Base-by-base conservation (phyloP, 1,140 invertebrate genomes). In the Bombus affinis region DNA sequence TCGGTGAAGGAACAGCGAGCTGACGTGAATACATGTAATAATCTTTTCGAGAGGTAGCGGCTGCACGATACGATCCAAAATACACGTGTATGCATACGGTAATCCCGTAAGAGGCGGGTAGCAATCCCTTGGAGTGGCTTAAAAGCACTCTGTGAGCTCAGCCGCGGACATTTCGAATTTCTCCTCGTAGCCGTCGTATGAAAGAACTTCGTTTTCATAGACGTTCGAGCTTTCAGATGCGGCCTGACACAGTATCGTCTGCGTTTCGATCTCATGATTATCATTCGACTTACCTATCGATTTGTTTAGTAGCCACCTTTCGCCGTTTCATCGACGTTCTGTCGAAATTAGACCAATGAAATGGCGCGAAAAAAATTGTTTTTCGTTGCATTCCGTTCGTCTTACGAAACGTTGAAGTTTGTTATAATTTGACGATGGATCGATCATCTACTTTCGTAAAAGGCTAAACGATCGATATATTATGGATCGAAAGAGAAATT, bases 31-130 rank as follows among this genome's bases (percentile, higher is more conserved):
- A 62, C 68, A 77, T n/a, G 47, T 83, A 86, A 83, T 77, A 77
- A 82, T 83, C 72, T 76, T 76, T 86, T 86, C 47, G 53, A 77
- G 65, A 32, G 81, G 71, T 25, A 53, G 12, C 25, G 35, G 80
- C 22, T 32, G 28, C 47, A 32, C 39, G 25, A 44, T 62, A 73
- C 44, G 79, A 74, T 57, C 42, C 25, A 39, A 79, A 89, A 70
- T 89, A 81, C 42, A 73, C 35, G 39, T 73, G 28, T 77, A 53
- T 68, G n/a, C 42, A 66, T 65, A 66, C 66, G n/a, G 59, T 82
- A 88, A 86, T 88, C 85, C 81, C 32, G 22, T 80, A 85, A 79
- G 53, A 80, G 83, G 71, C 53, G 81, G 81, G 15, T 39, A 44
- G 70, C 80, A 72, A 88, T 87, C 74, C 85, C 65, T 77, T 78